Conservation (phyloP, 2,888 invertebrate species). For the Cosmia pyralina region DNA sequence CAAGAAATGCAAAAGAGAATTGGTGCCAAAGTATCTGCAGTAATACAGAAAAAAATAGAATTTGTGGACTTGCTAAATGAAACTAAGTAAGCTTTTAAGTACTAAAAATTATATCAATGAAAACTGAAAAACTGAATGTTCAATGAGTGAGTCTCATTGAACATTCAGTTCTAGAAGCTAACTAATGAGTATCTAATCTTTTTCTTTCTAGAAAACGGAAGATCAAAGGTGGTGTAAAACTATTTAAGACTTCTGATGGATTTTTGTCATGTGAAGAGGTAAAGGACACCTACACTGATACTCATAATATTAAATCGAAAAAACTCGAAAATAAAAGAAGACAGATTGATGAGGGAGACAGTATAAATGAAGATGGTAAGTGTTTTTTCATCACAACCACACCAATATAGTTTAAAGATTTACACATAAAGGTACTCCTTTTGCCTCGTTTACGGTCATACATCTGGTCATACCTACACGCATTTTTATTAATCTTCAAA, state of each 20-base stretch:
- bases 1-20: constrained; percentile 87
- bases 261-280: constrained; percentile 81
- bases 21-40: constrained; percentile 86
- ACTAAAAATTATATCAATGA: background rate
- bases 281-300: constrained; percentile 78
- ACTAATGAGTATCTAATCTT: background rate
- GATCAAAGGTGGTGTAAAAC: constrained; percentile 85
- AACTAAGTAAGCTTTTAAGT: constrained; percentile 74
- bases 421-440: too few species aligned
- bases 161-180: background rate
- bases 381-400: background rate
- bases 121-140: too few species aligned
- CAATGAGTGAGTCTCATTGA: too few species aligned
- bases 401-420: background rate
- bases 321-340: constrained; percentile 73
- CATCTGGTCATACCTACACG: too few species aligned
- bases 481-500: too few species aligned
- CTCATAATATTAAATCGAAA: constrained; percentile 79
- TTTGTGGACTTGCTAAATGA: constrained; percentile 78
- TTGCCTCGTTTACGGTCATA: too few species aligned
- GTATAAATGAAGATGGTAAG: constrained; percentile 74
- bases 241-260: constrained; percentile 83
- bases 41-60: constrained; percentile 85
- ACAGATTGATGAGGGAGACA: constrained; percentile 66
- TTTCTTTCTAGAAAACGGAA: constrained; percentile 74